Conservation (phyloP, 2,797 vertebrate genomes). For the Craterocephalus amniculus region DNA sequence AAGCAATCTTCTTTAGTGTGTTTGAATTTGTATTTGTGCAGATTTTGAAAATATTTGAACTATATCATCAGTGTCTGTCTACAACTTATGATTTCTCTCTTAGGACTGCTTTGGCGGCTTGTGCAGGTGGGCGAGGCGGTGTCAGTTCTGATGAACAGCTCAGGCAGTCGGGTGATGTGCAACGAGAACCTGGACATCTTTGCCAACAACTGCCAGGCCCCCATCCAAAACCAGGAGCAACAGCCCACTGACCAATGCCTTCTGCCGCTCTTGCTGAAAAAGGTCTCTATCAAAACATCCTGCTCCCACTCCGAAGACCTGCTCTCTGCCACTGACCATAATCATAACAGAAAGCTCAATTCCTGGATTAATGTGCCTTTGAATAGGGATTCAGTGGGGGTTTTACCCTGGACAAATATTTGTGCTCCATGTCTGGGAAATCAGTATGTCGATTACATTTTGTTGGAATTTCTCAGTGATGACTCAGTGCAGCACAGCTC, state of each 20-base stretch:
- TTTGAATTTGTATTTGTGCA: not conserved
- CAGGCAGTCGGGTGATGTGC: conserved; percentile 45
- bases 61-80: conserved; percentile 1
- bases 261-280: conserved; percentile 93
- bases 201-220: conserved; percentile 52
- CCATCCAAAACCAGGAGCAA: conserved; percentile 73
- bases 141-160: conserved; percentile 86
- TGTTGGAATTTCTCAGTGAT: conserved; percentile 53
- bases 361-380: conserved; percentile 76
- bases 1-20: not conserved
- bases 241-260: conserved; percentile 78
- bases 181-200: conserved; percentile 55
- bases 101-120: conserved; percentile 89
- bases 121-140: conserved; percentile 85
- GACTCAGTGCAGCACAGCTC: conserved; percentile 38
- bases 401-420: conserved; percentile 73
- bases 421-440: conserved; percentile 77
- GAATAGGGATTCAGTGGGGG: conserved; percentile 56
- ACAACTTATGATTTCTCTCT: conserved; percentile 21
- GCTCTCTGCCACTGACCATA: conserved; percentile 54
- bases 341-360: conserved; percentile 70
- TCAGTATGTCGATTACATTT: conserved; percentile 60
- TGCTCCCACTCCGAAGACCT: conserved; percentile 58
- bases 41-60: conserved; percentile 6
- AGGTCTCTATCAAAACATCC: conserved; percentile 86